These are phyloP conservation scores for Turritopsis rubra DNA, from an alignment of 30 jellyfish, hydroid and myxozoan genomes.

Conservation along the genomic window DNA sequence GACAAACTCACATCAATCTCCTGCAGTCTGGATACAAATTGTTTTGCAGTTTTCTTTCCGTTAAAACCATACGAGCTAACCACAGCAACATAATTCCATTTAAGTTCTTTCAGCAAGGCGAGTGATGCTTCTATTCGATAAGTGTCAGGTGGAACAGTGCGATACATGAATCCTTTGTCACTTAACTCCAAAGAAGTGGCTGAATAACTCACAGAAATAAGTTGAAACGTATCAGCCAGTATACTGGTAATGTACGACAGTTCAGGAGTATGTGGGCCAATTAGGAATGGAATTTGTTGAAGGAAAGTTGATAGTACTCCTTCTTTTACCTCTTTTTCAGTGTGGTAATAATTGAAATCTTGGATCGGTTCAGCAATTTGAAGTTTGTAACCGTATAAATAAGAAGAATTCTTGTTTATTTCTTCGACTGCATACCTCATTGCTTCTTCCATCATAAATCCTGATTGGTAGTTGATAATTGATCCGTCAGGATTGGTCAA, in stretches of 20 bases:
- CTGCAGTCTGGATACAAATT: constrained; percentile 33
- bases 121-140: constrained; percentile 42
- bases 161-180: neutral
- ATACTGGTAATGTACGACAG: constrained; percentile 16
- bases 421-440: constrained; percentile 9
- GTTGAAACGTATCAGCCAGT: neutral
- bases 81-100: constrained; percentile 81
- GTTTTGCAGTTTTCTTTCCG: constrained; percentile 69
- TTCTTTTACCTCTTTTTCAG: neutral
- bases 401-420: constrained; percentile 48
- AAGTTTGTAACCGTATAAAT: constrained; percentile 40
- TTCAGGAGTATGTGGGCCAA: constrained; percentile 15
- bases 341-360: neutral
- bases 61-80: constrained; percentile 70
- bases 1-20: constrained; percentile 39
- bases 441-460: constrained; percentile 4
- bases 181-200: constrained; percentile 36
- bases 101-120: constrained; percentile 32
- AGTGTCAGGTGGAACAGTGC: constrained; percentile 7
- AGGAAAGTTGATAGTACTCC: neutral
- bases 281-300: constrained; percentile 1
- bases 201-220: constrained; percentile 32
- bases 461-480: constrained; percentile 5
- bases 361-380: neutral
- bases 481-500: neutral